A percentile compares a stretch with the other conserved stretches of the same genome.
These are phyloP conservation scores for Hippoglossus stenolepis DNA, from an alignment of 2,113 vertebrate genomes.

Conservation along the genomic window DNA sequence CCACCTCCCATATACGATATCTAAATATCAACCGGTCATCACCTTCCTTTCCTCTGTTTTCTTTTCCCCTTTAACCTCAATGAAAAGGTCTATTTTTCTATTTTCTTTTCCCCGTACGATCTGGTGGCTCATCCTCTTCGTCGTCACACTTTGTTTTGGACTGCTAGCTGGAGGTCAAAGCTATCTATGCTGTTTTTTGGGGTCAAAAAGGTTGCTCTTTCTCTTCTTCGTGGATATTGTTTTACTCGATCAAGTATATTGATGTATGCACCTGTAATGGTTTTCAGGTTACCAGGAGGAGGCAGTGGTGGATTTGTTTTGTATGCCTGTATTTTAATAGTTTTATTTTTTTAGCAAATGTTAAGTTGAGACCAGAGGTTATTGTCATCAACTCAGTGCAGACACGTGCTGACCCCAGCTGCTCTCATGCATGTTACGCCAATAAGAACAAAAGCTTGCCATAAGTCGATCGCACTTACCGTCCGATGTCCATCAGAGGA, in stretches of 20 bases:
- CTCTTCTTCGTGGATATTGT: constrained; percentile 32
- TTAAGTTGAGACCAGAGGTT: constrained; percentile 40
- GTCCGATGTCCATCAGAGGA: constrained; percentile 30
- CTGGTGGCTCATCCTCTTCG: not conserved
- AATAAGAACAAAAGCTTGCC: constrained; percentile 60
- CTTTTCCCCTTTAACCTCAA: constrained; percentile 25
- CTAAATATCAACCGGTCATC: constrained; percentile 29
- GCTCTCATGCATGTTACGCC: constrained; percentile 67
- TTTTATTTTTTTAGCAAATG: constrained; percentile 64
- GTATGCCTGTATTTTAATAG: constrained; percentile 55
- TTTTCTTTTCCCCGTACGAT: constrained; percentile 43
- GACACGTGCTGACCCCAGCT: constrained; percentile 30
- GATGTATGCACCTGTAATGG: constrained; percentile 47
- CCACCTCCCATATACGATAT: constrained; percentile 8
- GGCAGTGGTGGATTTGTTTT: constrained; percentile 23
- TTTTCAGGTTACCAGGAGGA: constrained; percentile 37
- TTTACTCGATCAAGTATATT: constrained; percentile 43
- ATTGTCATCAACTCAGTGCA: constrained; percentile 39
- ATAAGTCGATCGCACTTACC: not conserved
- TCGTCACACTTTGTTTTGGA: constrained; percentile 9
- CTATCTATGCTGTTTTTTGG: constrained; percentile 8
- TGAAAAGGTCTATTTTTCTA: constrained; percentile 60
- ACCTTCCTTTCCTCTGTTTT: constrained; percentile 16
- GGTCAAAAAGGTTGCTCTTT: constrained; percentile 17
- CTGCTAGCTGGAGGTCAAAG: constrained; percentile 35